A percentile compares a stretch with the other conserved stretches of the same genome.
phyloP scores from a whole-genome alignment of 2,113 vertebrate species.

The Genyomyrus donnyi region DNA sequence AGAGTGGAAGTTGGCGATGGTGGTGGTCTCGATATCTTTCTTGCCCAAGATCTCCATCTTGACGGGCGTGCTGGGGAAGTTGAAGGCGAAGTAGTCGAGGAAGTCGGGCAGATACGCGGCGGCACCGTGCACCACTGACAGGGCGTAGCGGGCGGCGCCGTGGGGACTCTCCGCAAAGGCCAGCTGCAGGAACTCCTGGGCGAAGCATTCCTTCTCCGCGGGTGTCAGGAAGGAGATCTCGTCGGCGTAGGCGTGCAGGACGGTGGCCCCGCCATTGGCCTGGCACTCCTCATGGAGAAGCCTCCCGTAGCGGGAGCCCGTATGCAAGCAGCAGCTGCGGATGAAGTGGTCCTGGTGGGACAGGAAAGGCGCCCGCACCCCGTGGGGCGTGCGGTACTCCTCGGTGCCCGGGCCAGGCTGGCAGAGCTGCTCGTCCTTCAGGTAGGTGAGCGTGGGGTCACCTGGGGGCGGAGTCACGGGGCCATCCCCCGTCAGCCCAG shows the following conservation, averaged over 20 bases:
- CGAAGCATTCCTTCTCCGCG: conserved; percentile 82
- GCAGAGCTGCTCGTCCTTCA: conserved; percentile 69
- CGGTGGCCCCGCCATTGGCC: conserved; percentile 84
- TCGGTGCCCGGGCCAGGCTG: conserved; percentile 62
- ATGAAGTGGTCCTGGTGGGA: conserved; percentile 90
- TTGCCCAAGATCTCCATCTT: conserved; percentile 98
- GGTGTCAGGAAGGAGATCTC: conserved; percentile 86
- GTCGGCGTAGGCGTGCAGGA: conserved; percentile 93
- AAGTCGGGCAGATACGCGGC: conserved; percentile 94
- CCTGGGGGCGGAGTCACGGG: conserved; percentile 41
- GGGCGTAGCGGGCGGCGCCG: conserved; percentile 80
- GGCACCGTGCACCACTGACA: conserved; percentile 88
- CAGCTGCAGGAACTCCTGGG: conserved; percentile 84
- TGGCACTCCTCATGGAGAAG: conserved; percentile 91
- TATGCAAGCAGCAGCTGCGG: conserved; percentile 83
- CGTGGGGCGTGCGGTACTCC: conserved; percentile 69
- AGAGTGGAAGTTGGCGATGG: conserved; percentile 93
- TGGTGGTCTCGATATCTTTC: conserved; percentile 98
- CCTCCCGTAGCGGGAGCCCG: conserved; percentile 74
- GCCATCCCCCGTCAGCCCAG: conserved; percentile 58
- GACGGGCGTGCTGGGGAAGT: conserved; percentile 94
- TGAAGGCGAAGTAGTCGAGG: conserved; percentile 97
- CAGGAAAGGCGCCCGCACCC: conserved; percentile 71
- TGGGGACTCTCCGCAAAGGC: conserved; percentile 83
- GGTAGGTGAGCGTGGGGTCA: conserved; percentile 53